phyloP scores from a whole-genome alignment of 2,888 invertebrate genomes.

The Thyatira batis region DNA sequence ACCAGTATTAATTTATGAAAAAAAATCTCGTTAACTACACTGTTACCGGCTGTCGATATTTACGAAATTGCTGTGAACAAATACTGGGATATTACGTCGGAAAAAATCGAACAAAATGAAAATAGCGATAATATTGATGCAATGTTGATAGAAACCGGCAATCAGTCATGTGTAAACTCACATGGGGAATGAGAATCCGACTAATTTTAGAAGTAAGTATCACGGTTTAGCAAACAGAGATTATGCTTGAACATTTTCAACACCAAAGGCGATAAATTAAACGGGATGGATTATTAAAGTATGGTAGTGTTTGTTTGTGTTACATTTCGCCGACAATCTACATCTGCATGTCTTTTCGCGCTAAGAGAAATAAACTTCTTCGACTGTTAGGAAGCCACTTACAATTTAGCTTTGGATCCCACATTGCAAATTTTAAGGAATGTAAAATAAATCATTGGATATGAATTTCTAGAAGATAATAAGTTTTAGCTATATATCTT shows the following conservation, averaged over 20 bases:
- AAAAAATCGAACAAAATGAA: not conserved
- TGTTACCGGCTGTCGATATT: not conserved
- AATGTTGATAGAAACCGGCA: constrained; percentile 12
- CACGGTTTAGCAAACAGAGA: constrained; percentile 37
- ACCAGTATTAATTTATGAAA: not conserved
- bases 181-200: constrained; percentile 31
- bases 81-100: not conserved
- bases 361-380: constrained; percentile 8
- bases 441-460: not conserved
- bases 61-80: not conserved
- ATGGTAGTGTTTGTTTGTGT: constrained; percentile 32
- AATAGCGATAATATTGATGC: not conserved
- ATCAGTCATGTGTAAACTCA: constrained; percentile 24
- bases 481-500: too few species aligned
- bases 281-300: constrained; percentile 36
- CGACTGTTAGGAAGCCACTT: not conserved
- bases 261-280: constrained; percentile 34
- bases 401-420: not conserved
- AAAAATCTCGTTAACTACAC: not conserved
- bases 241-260: constrained; percentile 37
- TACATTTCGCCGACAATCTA: constrained; percentile 18
- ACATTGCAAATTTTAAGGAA: not conserved
- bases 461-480: too few species aligned
- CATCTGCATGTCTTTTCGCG: constrained; percentile 28
- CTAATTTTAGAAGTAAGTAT: constrained; percentile 47